Evolutionary conservation across 2,888 invertebrate genomes (phyloP), one percentile per base, ranked within the genome.

Genomic region (Halictus ligatus): DNA sequence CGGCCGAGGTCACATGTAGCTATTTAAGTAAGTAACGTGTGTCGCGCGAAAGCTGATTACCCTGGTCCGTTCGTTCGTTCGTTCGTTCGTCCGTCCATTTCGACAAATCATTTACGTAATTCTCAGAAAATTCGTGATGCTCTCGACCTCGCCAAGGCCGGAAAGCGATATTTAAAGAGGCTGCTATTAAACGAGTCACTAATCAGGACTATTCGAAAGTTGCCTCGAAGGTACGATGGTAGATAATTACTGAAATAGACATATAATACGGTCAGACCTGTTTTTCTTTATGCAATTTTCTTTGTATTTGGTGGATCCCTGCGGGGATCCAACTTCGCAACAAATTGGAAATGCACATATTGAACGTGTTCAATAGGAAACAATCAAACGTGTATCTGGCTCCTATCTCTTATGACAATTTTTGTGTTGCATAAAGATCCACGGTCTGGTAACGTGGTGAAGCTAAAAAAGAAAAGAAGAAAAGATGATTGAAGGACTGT

Each of bases 121-220:
- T 80, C 76, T 15, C 43, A 18, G 25, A 54, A 83, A 83, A 83
- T 76, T 58, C 75, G 25, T 10, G 43, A 50, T 50, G 58, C 25
- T 58, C 79, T 84, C 50, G 69, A 84, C 73, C 46, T 54, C 54
- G 0, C 35, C 80, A 85, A 84, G 84, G 80, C 18, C 72, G 64
- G 21, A n/a, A 21, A 7, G n/a, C 71, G 72, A 58, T 84, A 81
- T 86, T 86, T 84, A 80, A 84, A 75, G 85, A 78, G 54, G 43
- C n/a, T 35, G 54, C 6, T 74, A 69, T 46, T 35, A 43, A 25
- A 48, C 73, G 69, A 18, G 29, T 48, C 29, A 60, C 29, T 50
- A 29, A 18, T 60, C 25, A 67, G 43, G 48, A 75, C 48, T 67
- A 50, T 71, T 69, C 69, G 29, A 35, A 46, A 43, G 12, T 29